Conservation (phyloP, 92 coral and sea anemone genomes). For the Porites cylindrica region DNA sequence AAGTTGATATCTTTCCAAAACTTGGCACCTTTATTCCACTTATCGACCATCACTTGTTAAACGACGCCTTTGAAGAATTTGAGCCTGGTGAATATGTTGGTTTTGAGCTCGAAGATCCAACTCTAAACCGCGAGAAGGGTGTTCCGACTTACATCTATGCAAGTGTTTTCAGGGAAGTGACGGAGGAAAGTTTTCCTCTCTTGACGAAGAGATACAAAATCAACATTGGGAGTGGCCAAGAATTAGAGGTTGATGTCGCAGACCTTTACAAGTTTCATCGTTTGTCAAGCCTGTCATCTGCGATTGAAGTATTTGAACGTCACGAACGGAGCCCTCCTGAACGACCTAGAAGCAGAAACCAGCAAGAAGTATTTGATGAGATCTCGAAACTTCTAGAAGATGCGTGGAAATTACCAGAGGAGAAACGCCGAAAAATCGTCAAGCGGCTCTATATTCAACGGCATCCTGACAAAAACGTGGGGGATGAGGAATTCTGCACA, state of each 20-base stretch:
- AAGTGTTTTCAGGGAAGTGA: slow-evolving; percentile 55
- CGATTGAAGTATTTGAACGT: neutral
- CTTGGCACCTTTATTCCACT: slow-evolving; percentile 67
- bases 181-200: neutral
- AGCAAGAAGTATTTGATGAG: slow-evolving; percentile 50
- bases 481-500: slow-evolving; percentile 74
- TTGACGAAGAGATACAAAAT: slow-evolving; percentile 59
- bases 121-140: slow-evolving; percentile 59
- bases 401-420: slow-evolving; percentile 69
- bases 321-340: neutral
- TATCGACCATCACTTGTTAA: slow-evolving; percentile 70
- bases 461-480: slow-evolving; percentile 83
- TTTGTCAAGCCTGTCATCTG: neutral
- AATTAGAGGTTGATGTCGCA: slow-evolving; percentile 51
- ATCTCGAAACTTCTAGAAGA: slow-evolving; percentile 58
- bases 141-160: slow-evolving; percentile 78
- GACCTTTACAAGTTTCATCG: slow-evolving; percentile 74
- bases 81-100: slow-evolving; percentile 78
- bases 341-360: neutral
- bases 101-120: slow-evolving; percentile 83
- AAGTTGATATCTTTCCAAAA: slow-evolving; percentile 36
- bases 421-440: slow-evolving; percentile 48
- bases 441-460: slow-evolving; percentile 70
- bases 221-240: slow-evolving; percentile 53
- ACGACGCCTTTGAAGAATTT: slow-evolving; percentile 62